Percentiles rank a stretch among this genome's conserved stretches.
Conservation (phyloP, 2,113 vertebrate species). For the Datnioides undecimradiatus region DNA sequence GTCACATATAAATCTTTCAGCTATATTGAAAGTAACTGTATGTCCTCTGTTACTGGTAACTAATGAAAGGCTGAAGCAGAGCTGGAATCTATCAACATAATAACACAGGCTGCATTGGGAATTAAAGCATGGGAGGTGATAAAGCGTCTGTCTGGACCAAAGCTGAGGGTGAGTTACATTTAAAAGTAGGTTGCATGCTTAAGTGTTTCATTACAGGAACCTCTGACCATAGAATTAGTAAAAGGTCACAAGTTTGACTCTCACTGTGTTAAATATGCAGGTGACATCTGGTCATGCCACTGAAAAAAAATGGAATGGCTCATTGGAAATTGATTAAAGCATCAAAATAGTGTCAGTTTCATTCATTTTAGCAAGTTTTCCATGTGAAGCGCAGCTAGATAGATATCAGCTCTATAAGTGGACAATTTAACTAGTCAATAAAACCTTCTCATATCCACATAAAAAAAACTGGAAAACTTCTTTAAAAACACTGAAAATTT, state of each 20-base stretch:
- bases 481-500: background rate
- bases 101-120: background rate
- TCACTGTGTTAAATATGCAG: background rate
- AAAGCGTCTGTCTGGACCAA: background rate
- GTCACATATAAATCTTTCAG: background rate
- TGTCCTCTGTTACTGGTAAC: background rate
- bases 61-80: background rate
- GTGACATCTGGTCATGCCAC: background rate
- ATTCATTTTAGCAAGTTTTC: background rate
- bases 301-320: background rate
- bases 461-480: background rate
- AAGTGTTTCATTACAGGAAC: background rate
- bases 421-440: background rate
- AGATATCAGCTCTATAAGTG: background rate
- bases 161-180: background rate
- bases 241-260: constrained; percentile 5
- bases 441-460: background rate
- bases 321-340: background rate
- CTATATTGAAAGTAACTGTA: background rate
- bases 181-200: background rate
- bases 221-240: background rate
- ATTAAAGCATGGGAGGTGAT: constrained; percentile 29
- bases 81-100: background rate
- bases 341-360: background rate
- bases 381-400: too few relatives aligned